A percentile compares a stretch with the other conserved stretches of the same genome.
Evolutionary conservation across 2,888 invertebrate species (phyloP).

Genomic region (Sesamia inferens): DNA sequence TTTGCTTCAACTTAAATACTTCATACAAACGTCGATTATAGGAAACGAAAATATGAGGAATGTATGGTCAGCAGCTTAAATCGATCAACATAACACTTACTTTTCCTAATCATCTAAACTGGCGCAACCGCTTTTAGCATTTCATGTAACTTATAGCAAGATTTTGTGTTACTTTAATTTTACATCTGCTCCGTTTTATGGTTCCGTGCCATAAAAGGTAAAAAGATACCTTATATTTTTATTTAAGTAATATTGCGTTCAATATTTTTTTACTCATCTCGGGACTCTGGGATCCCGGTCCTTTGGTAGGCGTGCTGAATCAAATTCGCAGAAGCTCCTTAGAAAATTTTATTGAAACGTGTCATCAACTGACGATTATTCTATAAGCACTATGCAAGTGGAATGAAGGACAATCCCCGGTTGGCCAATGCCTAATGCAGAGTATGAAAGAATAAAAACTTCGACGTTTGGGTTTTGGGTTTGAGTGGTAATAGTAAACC

Average conservation of each 20-base stretch:
- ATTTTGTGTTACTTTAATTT: background rate
- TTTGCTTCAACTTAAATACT: background rate
- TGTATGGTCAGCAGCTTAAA: slow-evolving; percentile 5
- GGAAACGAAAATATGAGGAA: slow-evolving; percentile 1
- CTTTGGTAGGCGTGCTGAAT: too few species aligned
- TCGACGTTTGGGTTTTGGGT: too few species aligned
- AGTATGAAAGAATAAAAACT: too few species aligned
- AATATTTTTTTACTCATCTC: too few species aligned
- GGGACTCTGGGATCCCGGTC: too few species aligned
- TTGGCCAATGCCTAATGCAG: too few species aligned
- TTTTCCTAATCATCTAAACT: slow-evolving; percentile 17
- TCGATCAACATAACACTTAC: background rate
- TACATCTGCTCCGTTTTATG: background rate
- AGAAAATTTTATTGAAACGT: too few species aligned
- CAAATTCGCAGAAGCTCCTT: too few species aligned
- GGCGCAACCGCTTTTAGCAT: background rate
- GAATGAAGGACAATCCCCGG: too few species aligned
- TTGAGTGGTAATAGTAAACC: too few species aligned
- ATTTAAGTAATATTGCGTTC: background rate
- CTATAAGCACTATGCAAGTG: too few species aligned
- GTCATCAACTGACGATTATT: too few species aligned
- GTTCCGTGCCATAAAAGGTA: background rate
- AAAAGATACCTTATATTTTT: background rate
- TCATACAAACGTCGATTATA: background rate
- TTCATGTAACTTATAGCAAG: background rate